Evolutionary conservation across 2,113 vertebrate genomes (phyloP).

Genomic region (Condylura cristata): DNA sequence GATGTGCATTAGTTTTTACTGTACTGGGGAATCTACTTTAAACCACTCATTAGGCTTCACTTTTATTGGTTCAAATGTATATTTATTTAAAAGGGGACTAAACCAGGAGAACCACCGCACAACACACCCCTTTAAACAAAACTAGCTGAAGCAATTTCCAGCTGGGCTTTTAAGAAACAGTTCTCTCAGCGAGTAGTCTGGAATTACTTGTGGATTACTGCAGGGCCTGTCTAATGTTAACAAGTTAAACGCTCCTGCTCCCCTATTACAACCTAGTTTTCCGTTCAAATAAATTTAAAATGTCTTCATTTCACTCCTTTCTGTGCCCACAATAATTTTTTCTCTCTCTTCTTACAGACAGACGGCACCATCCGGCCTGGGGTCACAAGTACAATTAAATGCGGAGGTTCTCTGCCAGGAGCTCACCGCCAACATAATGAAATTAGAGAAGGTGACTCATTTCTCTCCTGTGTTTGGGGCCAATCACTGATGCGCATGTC

Average conservation of each 20-base stretch:
- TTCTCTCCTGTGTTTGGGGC: not conserved
- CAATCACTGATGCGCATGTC: not conserved
- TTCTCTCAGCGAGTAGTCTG: not conserved
- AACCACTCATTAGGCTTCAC: no score
- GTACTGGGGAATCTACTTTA: no score
- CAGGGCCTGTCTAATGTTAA: not conserved
- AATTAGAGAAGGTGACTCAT: conserved; percentile 93
- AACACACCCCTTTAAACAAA: not conserved
- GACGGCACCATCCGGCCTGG: conserved; percentile 70
- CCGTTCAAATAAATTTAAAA: not conserved
- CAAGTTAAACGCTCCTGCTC: not conserved
- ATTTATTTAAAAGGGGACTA: no score
- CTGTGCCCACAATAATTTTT: not conserved
- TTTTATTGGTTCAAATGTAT: no score
- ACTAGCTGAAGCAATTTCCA: conserved; percentile 34
- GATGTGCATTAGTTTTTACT: not conserved
- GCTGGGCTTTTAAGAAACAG: not conserved
- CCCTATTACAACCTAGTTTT: not conserved
- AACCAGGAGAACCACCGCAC: not conserved
- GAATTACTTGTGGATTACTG: not conserved
- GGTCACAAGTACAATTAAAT: conserved; percentile 84
- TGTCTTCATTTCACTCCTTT: not conserved
- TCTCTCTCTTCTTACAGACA: conserved; percentile 81
- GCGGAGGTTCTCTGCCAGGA: conserved; percentile 90
- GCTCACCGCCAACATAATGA: conserved; percentile 92